Evolutionary conservation across 2,113 vertebrate genomes (phyloP).

Genomic region (Oryzias melastigma): DNA sequence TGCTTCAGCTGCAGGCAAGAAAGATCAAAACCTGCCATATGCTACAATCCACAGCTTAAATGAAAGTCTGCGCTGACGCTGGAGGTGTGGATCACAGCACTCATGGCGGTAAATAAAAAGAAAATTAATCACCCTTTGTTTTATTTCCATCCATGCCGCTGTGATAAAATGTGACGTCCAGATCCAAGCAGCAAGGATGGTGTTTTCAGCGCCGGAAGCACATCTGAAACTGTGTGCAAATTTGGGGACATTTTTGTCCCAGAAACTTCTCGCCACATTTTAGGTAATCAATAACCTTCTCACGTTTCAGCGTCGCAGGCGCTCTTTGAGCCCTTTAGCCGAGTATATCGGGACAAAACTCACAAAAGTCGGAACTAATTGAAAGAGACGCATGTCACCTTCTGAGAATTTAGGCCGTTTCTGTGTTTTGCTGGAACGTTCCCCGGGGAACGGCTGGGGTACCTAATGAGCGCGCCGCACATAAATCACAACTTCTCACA

Average conservation of each 20-base stretch:
- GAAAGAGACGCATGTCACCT: constrained; percentile 9
- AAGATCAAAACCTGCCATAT: constrained; percentile 59
- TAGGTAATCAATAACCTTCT: constrained; percentile 29
- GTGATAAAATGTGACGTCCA: constrained; percentile 25
- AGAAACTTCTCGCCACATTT: constrained; percentile 5
- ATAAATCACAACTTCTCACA: constrained; percentile 29
- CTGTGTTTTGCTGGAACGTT: constrained; percentile 10
- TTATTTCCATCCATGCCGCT: constrained; percentile 18
- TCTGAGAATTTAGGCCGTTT: constrained; percentile 12
- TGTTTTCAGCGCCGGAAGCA: neutral
- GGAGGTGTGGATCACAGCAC: constrained; percentile 44
- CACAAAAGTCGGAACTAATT: constrained; percentile 41
- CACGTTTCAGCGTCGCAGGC: constrained; percentile 11
- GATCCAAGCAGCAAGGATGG: neutral
- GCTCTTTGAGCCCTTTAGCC: constrained; percentile 34
- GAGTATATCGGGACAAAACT: constrained; percentile 22
- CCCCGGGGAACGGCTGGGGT: constrained; percentile 7
- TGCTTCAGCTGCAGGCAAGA: constrained; percentile 37
- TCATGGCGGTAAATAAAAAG: constrained; percentile 27
- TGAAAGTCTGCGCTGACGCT: constrained; percentile 38
- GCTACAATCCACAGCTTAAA: constrained; percentile 45
- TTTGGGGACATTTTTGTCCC: constrained; percentile 26
- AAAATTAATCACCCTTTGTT: constrained; percentile 16
- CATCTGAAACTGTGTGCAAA: constrained; percentile 17
- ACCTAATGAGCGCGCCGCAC: constrained; percentile 29